Evolutionary conservation across 2,113 vertebrate species (phyloP), one percentile per base, ranked within the genome.

Genomic region (Grallaria varia): DNA sequence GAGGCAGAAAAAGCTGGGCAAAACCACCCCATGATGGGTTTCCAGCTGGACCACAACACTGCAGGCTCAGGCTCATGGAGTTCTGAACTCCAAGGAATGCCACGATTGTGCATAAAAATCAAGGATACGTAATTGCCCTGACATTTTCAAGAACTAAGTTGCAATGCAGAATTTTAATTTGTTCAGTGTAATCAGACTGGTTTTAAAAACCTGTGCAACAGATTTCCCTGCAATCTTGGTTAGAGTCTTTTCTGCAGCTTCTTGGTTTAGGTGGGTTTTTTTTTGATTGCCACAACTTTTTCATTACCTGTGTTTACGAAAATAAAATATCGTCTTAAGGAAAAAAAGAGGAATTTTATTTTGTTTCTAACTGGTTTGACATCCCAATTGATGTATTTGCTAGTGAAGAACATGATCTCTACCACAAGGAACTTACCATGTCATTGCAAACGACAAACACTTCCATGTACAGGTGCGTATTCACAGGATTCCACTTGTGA

Each of bases 61-160:
- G 14, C 39, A 89, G 21, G 60, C 35, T 67, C 0, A 0, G 16
- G 11, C 14, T 55, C 5, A 1, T 42, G 50, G 25, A 50, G 6
- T 40, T 86, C 73, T 84, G 55, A 21, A 81, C 6, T 15, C 21
- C 62, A n/a, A 53, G 37, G 52, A 93, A 52, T 47, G n/a, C 17
- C 84, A 2, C 68, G 79, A n/a, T 14, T 84, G 9, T 55, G 31
- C 10, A 15, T 84, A 44, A 14, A 93, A 75, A 84, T 53, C 31
- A 53, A 93, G 44, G 71, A 45, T 31, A 81, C 0, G 0, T 17
- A 72, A 55, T 39, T 69, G 24, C 10, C 35, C 58, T 45, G 49
- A 30, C 18, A 49, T 72, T 85, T 96, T 76, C 39, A 35, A 68
- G 50, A 78, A 25, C 30, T 50, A 63, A 10, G 10, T n/a, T 55